These are phyloP conservation scores for Gasteruption jaculator DNA, from an alignment of 2,888 invertebrate species.

Conservation along the genomic window DNA sequence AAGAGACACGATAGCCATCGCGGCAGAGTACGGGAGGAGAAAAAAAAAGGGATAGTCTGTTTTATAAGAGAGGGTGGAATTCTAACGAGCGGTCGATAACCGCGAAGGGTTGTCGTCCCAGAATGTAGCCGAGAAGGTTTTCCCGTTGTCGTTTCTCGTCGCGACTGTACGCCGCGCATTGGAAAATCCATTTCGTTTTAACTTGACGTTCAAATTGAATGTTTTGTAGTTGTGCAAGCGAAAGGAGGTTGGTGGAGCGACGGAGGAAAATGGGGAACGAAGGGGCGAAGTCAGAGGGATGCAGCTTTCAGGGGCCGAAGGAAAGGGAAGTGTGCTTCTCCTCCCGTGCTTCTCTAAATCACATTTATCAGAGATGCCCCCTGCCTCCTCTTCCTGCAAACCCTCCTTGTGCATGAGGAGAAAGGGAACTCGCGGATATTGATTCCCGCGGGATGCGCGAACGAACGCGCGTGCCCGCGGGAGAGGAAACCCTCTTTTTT, in stretches of 20 bases:
- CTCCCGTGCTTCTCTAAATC: constrained; percentile 40
- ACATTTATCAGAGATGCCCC: constrained; percentile 39
- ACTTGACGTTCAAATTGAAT: constrained; percentile 61
- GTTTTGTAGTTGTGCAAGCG: constrained; percentile 55
- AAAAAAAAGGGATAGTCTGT: too few species aligned
- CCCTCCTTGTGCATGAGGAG: neutral
- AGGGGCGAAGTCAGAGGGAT: constrained; percentile 42
- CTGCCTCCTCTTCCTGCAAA: neutral
- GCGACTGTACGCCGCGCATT: constrained; percentile 47
- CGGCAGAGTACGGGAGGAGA: too few species aligned
- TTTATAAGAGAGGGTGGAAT: too few species aligned
- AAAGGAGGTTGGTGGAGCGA: constrained; percentile 9
- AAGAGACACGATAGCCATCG: too few species aligned
- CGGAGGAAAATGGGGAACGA: constrained; percentile 13
- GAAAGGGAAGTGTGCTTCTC: constrained; percentile 21
- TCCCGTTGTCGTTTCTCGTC: constrained; percentile 8
- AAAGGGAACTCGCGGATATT: constrained; percentile 46
- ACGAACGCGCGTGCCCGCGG: too few species aligned
- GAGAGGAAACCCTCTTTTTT: constrained; percentile 7
- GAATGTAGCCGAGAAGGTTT: too few species aligned
- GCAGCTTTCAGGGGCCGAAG: constrained; percentile 44
- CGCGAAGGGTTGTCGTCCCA: too few species aligned
- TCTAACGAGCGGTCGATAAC: too few species aligned
- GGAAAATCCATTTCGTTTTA: constrained; percentile 60
- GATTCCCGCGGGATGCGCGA: constrained; percentile 50